Percentiles rank a stretch among this genome's conserved stretches.
phyloP scores from a whole-genome alignment of 2,888 invertebrate species.

The Petrophora chlorosata region DNA sequence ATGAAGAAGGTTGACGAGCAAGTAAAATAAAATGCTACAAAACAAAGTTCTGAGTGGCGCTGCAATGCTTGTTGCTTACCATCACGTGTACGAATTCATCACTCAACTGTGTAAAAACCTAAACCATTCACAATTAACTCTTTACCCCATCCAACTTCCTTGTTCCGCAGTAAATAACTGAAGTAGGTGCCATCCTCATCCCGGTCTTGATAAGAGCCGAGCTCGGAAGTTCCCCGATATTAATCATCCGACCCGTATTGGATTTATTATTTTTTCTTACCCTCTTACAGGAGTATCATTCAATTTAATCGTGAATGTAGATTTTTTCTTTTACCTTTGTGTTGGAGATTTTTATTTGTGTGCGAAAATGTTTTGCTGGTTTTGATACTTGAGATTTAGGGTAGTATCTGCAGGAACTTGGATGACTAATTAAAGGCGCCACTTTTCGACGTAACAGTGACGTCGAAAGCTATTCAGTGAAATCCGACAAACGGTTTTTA shows the following conservation, averaged over 20 bases:
- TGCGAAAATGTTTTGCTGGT: background rate
- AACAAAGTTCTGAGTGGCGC: no score
- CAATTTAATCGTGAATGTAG: slow-evolving; percentile 48
- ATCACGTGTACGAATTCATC: no score
- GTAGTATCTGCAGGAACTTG: no score
- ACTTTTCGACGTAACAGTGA: no score
- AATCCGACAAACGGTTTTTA: no score
- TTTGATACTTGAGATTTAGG: no score
- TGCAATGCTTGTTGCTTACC: no score
- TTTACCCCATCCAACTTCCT: slow-evolving; percentile 38
- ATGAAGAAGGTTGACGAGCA: no score
- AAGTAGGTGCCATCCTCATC: slow-evolving; percentile 50
- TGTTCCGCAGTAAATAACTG: slow-evolving; percentile 51
- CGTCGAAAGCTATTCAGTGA: no score
- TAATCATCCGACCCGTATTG: slow-evolving; percentile 62
- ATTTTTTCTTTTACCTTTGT: slow-evolving; percentile 11
- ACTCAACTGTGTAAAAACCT: background rate
- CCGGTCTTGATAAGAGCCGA: slow-evolving; percentile 57
- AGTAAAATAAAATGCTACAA: no score
- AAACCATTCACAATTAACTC: background rate
- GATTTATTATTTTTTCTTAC: slow-evolving; percentile 61
- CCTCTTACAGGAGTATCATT: slow-evolving; percentile 48
- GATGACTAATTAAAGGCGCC: no score
- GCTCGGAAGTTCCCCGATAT: slow-evolving; percentile 54
- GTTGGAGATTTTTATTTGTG: slow-evolving; percentile 2